These are phyloP conservation scores for Emydura subglobosa DNA, from an alignment of 2,113 vertebrate genomes.

Conservation along the genomic window DNA sequence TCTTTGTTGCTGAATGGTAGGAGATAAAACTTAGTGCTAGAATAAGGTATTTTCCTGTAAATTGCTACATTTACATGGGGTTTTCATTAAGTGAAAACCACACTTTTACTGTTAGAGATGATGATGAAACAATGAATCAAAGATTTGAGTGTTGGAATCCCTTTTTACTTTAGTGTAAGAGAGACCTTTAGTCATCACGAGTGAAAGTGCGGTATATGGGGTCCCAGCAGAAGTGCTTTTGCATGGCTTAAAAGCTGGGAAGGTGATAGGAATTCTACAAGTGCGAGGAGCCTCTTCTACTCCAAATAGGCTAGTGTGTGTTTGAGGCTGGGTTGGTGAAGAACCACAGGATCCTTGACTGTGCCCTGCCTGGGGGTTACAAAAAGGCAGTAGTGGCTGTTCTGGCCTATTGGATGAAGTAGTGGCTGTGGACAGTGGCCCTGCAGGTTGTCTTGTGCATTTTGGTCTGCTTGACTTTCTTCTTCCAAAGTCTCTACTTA, in stretches of 20 bases:
- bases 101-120: neutral
- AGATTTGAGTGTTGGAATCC: neutral
- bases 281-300: neutral
- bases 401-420: neutral
- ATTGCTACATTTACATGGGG: neutral
- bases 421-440: neutral
- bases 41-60: neutral
- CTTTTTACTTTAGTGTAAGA: neutral
- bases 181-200: neutral
- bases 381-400: neutral
- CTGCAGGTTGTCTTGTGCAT: neutral
- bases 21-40: neutral
- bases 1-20: neutral
- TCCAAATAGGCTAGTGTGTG: neutral
- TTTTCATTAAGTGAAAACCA: neutral
- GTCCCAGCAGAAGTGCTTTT: neutral
- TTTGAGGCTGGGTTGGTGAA: neutral
- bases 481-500: neutral
- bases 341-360: neutral
- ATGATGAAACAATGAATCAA: neutral
- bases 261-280: neutral
- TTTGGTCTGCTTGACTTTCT: neutral
- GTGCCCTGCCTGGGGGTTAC: neutral
- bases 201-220: neutral
- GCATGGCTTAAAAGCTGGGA: neutral